Conservation (phyloP, 2,888 invertebrate genomes). For the Galerucella calmariensis region DNA sequence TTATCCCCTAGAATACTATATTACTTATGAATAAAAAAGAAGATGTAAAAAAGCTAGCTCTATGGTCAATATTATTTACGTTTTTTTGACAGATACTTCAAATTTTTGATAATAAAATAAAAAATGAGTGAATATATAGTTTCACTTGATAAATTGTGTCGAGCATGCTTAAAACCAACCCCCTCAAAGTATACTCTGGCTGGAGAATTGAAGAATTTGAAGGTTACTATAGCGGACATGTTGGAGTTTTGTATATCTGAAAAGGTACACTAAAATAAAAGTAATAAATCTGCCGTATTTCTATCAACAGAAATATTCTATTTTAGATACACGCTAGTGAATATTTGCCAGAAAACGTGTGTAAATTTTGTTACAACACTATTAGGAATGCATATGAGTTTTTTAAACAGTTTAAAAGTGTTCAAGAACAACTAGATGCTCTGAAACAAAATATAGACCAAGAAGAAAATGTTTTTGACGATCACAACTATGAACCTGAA, state of each 20-base stretch:
- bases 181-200: neutral
- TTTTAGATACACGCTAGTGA: neutral
- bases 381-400: constrained; percentile 8
- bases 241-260: constrained; percentile 10
- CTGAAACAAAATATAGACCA: neutral
- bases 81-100: too few species aligned
- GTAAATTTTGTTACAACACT: neutral
- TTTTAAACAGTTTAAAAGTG: neutral
- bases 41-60: too few species aligned
- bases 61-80: too few species aligned
- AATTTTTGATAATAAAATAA: too few species aligned
- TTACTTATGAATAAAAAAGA: too few species aligned
- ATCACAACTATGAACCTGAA: neutral
- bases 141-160: neutral
- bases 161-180: constrained; percentile 6
- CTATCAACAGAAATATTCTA: too few species aligned
- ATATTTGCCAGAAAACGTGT: neutral
- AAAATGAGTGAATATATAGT: neutral
- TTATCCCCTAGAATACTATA: too few species aligned
- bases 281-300: too few species aligned
- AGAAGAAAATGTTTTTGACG: neutral
- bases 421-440: neutral
- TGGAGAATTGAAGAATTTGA: constrained; percentile 4
- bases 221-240: constrained; percentile 6
- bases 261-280: neutral